phyloP scores from a whole-genome alignment of 2,797 vertebrate genomes.

The Sebastes hubbsi region DNA sequence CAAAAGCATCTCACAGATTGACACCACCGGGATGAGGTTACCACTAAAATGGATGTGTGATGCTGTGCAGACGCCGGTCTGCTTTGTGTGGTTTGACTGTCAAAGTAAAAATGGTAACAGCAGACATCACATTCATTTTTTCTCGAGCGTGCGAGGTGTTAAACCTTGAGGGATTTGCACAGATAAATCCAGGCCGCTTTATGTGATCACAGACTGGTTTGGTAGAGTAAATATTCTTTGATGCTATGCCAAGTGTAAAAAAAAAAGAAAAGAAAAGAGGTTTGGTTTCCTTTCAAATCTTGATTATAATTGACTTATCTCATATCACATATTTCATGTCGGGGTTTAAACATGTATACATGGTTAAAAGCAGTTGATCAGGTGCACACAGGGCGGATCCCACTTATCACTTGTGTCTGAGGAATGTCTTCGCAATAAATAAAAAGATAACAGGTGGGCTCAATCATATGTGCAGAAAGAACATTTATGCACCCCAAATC shows the following conservation, averaged over 20 bases:
- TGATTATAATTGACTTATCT: not conserved
- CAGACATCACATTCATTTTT: constrained; percentile 65
- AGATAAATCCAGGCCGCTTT: constrained; percentile 15
- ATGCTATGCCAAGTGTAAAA: constrained; percentile 14
- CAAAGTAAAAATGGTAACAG: constrained; percentile 65
- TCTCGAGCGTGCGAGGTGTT: constrained; percentile 20
- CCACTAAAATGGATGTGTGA: not conserved
- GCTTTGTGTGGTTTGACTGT: constrained; percentile 40
- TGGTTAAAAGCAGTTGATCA: not conserved
- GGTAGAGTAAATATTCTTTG: constrained; percentile 19
- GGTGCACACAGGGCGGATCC: not conserved
- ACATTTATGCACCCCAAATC: not conserved
- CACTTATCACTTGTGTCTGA: constrained; percentile 2
- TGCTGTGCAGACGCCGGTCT: not conserved
- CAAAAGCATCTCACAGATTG: not conserved
- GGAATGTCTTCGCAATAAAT: not conserved
- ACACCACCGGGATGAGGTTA: constrained; percentile 3
- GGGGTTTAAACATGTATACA: not conserved
- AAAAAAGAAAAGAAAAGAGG: not conserved
- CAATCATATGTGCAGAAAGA: not conserved
- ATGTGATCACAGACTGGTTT: constrained; percentile 13
- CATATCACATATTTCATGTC: not conserved
- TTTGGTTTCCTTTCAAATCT: not conserved
- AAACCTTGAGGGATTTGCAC: constrained; percentile 47
- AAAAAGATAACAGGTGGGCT: not conserved